Conservation (phyloP, 2,797 vertebrate species). For the Philypnodon macrostomus region DNA sequence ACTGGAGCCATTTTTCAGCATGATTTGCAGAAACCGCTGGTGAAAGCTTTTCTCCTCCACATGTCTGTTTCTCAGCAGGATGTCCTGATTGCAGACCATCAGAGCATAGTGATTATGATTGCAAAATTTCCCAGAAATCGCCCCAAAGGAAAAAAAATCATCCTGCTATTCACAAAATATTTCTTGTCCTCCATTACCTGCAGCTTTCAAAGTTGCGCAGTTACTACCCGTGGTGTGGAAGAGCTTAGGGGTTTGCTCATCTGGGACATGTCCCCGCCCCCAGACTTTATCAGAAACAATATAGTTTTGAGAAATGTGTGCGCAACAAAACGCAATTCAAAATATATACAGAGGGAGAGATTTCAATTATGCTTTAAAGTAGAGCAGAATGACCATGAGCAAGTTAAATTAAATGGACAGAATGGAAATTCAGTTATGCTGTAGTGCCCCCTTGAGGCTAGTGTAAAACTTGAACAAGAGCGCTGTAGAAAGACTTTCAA, state of each 20-base stretch:
- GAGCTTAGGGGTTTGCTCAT: constrained; percentile 13
- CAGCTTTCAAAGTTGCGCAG: constrained; percentile 41
- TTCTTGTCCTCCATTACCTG: constrained; percentile 51
- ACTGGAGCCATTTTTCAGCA: constrained; percentile 45
- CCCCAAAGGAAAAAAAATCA: constrained; percentile 32
- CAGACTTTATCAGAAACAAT: neutral
- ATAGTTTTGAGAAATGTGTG: too few species aligned
- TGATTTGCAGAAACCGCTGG: constrained; percentile 43
- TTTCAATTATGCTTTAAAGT: too few species aligned
- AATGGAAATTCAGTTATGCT: constrained; percentile 18
- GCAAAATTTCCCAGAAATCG: constrained; percentile 56
- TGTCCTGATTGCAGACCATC: constrained; percentile 61
- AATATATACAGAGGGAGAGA: neutral
- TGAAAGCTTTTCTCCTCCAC: constrained; percentile 28
- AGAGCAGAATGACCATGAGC: constrained; percentile 6
- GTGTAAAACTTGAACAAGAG: neutral
- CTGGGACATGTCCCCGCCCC: neutral
- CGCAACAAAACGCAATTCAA: neutral
- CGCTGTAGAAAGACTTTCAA: too few species aligned
- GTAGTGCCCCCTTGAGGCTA: constrained; percentile 60
- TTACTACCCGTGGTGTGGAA: constrained; percentile 43
- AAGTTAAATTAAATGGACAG: neutral
- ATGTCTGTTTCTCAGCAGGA: constrained; percentile 55
- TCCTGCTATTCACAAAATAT: constrained; percentile 45
- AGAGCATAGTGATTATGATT: constrained; percentile 53